These are phyloP conservation scores for Phoxinus dragarum DNA, from an alignment of 2,797 vertebrate genomes.

Conservation along the genomic window DNA sequence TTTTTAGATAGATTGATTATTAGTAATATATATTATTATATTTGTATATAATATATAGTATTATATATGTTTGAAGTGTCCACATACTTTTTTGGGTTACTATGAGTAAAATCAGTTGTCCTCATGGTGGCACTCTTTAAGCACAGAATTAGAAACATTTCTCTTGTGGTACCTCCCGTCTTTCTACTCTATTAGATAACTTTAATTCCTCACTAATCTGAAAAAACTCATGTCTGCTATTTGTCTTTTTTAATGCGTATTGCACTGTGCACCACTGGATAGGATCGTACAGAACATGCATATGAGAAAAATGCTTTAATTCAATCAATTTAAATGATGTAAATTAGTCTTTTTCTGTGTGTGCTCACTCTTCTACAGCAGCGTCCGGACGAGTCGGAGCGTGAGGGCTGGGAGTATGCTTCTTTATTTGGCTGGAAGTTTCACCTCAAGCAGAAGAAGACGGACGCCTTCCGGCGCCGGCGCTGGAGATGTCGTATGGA, in stretches of 20 bases:
- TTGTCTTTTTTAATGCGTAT: neutral
- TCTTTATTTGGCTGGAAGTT: conserved; percentile 96
- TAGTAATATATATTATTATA: neutral
- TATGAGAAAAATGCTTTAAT: neutral
- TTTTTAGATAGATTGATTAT: neutral
- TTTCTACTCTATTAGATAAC: conserved; percentile 24
- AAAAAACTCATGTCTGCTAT: neutral
- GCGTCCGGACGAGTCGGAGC: conserved; percentile 85
- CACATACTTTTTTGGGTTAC: neutral
- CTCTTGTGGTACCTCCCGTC: neutral
- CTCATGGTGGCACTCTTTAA: conserved; percentile 51
- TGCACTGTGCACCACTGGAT: neutral
- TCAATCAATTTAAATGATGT: conserved; percentile 13
- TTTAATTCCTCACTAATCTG: conserved; percentile 7
- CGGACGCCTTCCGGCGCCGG: conserved; percentile 88
- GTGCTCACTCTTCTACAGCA: conserved; percentile 69
- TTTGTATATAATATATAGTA: neutral
- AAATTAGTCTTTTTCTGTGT: conserved; percentile 19
- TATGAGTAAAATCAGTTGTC: conserved; percentile 19
- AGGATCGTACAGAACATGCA: neutral
- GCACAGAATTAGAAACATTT: conserved; percentile 21
- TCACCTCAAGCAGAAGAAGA: conserved; percentile 89
- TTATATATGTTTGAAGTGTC: neutral
- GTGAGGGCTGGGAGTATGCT: conserved; percentile 97
- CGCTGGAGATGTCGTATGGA: conserved; percentile 95